Evolutionary conservation across 1,140 invertebrate species (phyloP), one percentile per base, ranked within the genome.

Genomic region (Drosophila pallidifrons): DNA sequence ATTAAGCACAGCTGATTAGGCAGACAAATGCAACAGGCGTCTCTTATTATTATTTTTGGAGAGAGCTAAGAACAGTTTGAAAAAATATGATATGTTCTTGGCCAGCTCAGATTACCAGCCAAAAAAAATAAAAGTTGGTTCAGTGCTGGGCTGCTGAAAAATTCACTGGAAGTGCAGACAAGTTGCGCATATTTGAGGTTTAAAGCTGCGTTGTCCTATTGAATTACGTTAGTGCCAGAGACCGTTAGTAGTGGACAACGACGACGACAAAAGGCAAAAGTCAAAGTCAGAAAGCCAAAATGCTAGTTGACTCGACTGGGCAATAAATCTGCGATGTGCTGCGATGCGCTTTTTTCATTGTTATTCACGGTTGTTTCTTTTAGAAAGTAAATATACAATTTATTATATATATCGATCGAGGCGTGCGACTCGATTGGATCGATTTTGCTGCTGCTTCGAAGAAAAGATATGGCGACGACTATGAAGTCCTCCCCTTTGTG

Each of bases 1-100:
- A 89, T 89, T 89, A 89, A 68, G 67, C 67, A 89, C 81, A 82
- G 70, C 86, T 89, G 85, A 89, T 89, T 89, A 89, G 85, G 81
- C 86, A 69, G 71, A 81, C 83, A 89, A 89, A 83, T 82, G 83
- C 83, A 85, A 89, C 80, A 85, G 74, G 77, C 81, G 60, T 70
- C 20, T 32, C 28, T 59, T 45, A 2, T 10, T 5, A 32, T 30
- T 13, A 13, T 55, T 58, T 3, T 16, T 41, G 45, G 20, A 25
- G 20, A 32, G 45, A 30, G 47, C 28, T 8, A 20, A 28, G 25
- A 51, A 32, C 30, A 51, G 45, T 77, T 81, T 70, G 32, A 90
- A 78, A 88, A 82, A 89, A 87, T 68, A 57, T 60, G 86, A 89
- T 89, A 88, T 73, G 75, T 52, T 65, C 57, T 61, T 51, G 52